Conservation (phyloP, 2,888 invertebrate genomes). For the Caenorhabditis sp. region DNA sequence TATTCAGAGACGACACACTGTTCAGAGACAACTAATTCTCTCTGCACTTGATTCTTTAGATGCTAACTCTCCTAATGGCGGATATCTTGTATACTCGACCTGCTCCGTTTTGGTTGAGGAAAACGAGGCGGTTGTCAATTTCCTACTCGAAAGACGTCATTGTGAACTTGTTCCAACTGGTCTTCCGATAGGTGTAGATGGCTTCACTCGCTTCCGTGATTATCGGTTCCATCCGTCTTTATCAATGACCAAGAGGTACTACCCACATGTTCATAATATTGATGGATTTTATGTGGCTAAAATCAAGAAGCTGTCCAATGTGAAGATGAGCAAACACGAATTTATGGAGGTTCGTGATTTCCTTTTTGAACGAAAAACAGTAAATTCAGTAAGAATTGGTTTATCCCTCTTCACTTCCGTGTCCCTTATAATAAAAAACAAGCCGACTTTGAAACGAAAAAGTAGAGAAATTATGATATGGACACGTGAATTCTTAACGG, state of each 20-base stretch:
- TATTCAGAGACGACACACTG: constrained; percentile 81
- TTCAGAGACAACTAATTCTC: constrained; percentile 92
- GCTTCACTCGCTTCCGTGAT: constrained; percentile 85
- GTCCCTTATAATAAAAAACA: no score
- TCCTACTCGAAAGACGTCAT: constrained; percentile 89
- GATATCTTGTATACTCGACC: constrained; percentile 97
- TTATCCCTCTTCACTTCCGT: no score
- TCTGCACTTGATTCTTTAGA: constrained; percentile 97
- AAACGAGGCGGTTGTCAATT: constrained; percentile 97
- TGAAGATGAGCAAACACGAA: constrained; percentile 57
- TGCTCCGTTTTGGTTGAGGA: constrained; percentile 98
- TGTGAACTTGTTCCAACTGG: constrained; percentile 95
- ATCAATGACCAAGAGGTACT: constrained; percentile 90
- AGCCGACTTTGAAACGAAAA: no score
- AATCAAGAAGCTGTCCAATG: constrained; percentile 93
- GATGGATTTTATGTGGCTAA: constrained; percentile 99
- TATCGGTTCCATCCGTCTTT: constrained; percentile 90
- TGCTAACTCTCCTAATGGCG: constrained; percentile 92
- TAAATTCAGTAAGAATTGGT: no score
- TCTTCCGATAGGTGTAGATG: constrained; percentile 94
- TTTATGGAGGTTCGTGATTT: constrained; percentile 55
- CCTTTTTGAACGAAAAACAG: no score
- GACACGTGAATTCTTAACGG: no score
- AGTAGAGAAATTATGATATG: no score
- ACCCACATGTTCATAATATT: constrained; percentile 98